Evolutionary conservation across 2,797 vertebrate species (phyloP).

Genomic region (Mormyrus proboscirostris): DNA sequence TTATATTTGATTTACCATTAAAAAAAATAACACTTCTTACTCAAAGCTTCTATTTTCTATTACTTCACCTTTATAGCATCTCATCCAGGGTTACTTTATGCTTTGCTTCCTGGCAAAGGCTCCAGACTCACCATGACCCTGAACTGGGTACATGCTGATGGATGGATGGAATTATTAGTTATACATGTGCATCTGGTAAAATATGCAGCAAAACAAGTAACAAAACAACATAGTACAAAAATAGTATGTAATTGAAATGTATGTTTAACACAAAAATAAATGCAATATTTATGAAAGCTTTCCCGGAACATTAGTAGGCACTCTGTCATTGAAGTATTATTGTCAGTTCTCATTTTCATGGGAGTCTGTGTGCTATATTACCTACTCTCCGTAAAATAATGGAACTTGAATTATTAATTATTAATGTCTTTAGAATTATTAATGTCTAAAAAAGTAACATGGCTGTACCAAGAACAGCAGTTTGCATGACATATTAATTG

Average conservation of each 20-base stretch:
- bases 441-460: background rate
- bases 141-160: background rate
- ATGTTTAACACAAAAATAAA: background rate
- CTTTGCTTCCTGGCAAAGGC: background rate
- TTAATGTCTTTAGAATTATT: background rate
- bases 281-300: background rate
- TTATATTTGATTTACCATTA: background rate
- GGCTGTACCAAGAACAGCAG: background rate
- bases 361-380: background rate
- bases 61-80: background rate
- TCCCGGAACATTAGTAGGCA: background rate
- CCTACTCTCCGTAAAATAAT: background rate
- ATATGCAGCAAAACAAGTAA: background rate
- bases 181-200: background rate
- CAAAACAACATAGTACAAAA: background rate
- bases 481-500: background rate
- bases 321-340: background rate
- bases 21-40: background rate
- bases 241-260: background rate
- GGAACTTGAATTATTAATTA: background rate
- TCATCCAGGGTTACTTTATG: background rate
- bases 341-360: background rate
- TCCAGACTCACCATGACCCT: background rate
- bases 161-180: background rate
- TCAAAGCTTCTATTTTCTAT: background rate